Base-by-base conservation (phyloP, 2,888 invertebrate species). In the Strigamia transsilvanica region DNA sequence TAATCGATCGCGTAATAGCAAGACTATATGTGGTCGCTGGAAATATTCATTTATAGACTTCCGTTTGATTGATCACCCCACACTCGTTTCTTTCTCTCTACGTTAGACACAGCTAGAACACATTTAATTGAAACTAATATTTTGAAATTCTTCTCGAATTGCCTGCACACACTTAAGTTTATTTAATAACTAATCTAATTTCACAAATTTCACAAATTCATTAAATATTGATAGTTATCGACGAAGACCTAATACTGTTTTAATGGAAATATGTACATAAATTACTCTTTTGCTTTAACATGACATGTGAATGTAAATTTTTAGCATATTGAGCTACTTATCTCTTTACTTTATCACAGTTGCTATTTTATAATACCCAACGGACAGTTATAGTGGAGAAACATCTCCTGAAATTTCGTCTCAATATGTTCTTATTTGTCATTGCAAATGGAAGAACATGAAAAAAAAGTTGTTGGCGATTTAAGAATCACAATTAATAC, bases 361-460 rank as follows among this genome's bases (percentile, higher is more conserved):
- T 66, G 66, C 66, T 66, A 66, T 61, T 15, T 51, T 66, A 23
- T 66, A 66, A 66, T 66, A 66, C 66, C 66, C 66, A 66, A 66
- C 23, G 66, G 66, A 66, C 66, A 66, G 66, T 66, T 27, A 66
- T 10, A 66, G 6, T 23, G 32, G 66, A 66, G 27, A 66, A 66
- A 27, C 32, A 66, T 15, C 66, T 27, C 66, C 66, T 61, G 32
- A 66, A 66, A 66, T 66, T 66, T 66, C 23, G 32, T 23, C 13
- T 66, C 10, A 66, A 66, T 18, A 7, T 51, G 51, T 51, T 51
- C 27, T 66, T 66, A 23, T 66, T 15, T 66, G 23, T 61, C 4
- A 66, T 23, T 23, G 27, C 27, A 66, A 51, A 51, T 66, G 66
- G 66, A 66, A 66, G 66, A 66, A 66, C 66, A 66, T 66, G 66